Percentiles rank a stretch among this genome's conserved stretches.
Conservation (phyloP, 2,113 vertebrate species). For the Platichthys flesus region DNA sequence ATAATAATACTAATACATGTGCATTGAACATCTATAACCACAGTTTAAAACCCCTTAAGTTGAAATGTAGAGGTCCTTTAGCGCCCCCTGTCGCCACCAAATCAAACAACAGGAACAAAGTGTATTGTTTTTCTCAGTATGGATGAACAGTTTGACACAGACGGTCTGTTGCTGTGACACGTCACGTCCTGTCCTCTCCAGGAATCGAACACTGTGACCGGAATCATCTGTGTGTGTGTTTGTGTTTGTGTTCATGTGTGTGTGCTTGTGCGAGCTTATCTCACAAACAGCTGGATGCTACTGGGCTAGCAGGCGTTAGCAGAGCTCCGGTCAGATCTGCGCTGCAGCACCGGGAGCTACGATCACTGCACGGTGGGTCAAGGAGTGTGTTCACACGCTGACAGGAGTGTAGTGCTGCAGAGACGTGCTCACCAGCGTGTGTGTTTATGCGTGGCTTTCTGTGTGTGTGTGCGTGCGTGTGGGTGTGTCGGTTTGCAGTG, state of each 20-base stretch:
- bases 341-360: slow-evolving; percentile 5
- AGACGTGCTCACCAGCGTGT: background rate
- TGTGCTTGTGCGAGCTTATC: background rate
- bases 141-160: background rate
- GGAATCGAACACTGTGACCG: background rate
- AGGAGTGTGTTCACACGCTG: background rate
- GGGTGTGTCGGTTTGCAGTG: slow-evolving; percentile 1
- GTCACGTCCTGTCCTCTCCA: background rate
- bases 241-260: background rate
- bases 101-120: slow-evolving; percentile 12
- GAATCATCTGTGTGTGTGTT: background rate
- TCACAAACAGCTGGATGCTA: slow-evolving; percentile 41
- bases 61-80: background rate
- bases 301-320: slow-evolving; percentile 48
- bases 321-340: background rate
- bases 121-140: slow-evolving; percentile 19
- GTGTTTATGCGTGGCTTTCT: background rate
- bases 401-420: background rate
- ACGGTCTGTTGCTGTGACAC: background rate
- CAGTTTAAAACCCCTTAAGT: background rate
- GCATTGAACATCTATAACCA: too few relatives aligned
- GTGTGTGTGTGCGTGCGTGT: background rate
- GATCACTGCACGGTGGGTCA: background rate
- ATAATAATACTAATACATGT: too few relatives aligned
- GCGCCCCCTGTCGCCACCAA: slow-evolving; percentile 38